Evolutionary conservation across 23 tunicate genomes (phyloP).

Genomic region (Ascidia mentula): DNA sequence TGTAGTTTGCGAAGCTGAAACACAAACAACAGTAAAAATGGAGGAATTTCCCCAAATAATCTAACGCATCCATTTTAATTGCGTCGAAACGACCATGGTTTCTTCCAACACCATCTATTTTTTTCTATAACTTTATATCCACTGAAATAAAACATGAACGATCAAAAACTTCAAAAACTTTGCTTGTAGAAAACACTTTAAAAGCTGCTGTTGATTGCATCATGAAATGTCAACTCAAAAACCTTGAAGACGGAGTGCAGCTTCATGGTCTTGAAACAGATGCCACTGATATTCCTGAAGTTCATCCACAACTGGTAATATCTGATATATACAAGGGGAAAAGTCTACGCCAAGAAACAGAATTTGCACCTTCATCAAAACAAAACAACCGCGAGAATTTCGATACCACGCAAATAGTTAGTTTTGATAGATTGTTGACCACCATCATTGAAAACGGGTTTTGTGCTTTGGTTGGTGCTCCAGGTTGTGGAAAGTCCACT

Average conservation of each 20-base stretch:
- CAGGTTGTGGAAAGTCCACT: conserved; percentile 44
- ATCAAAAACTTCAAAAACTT: too few species aligned
- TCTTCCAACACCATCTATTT: too few species aligned
- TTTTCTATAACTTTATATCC: too few species aligned
- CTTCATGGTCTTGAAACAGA: neutral
- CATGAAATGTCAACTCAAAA: neutral
- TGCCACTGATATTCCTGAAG: conserved; percentile 17
- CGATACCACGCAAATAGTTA: neutral
- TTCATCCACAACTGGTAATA: conserved; percentile 9
- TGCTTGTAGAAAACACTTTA: neutral
- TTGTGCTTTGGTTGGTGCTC: conserved; percentile 24
- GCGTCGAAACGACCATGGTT: too few species aligned
- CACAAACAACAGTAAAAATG: too few species aligned
- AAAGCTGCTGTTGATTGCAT: neutral
- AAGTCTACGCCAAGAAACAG: neutral
- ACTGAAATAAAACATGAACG: too few species aligned
- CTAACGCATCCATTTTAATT: too few species aligned
- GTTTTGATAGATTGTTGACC: neutral
- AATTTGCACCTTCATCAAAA: neutral
- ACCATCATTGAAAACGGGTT: neutral
- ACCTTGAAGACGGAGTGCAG: neutral
- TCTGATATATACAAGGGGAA: conserved; percentile 9
- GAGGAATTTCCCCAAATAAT: too few species aligned
- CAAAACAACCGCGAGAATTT: neutral
- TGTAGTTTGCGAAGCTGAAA: too few species aligned